Evolutionary conservation across 2,797 vertebrate genomes (phyloP), one percentile per base, ranked within the genome.

Genomic region (Champsocephalus gunnari): DNA sequence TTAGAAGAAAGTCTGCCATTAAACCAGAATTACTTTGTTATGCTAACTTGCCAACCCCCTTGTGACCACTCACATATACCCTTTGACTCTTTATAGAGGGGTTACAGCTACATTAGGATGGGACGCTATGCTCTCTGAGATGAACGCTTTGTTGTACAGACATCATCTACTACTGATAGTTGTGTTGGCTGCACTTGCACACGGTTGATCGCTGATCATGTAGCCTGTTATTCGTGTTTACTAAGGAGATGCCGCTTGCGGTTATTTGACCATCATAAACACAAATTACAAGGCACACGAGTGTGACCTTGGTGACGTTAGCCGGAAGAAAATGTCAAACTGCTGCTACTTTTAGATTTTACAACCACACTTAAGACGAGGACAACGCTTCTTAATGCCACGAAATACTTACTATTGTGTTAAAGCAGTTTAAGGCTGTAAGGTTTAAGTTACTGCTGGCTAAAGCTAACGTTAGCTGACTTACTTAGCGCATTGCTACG

Each of bases 251-350:
- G 48, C 14, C 64, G 12, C 5, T 5, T 28, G 9, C 0, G 0
- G 11, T 16, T 13, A 7, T 19, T 9, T 14, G 1, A 38, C 5
- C 12, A 24, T 6, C 3, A 61, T 10, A 9, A 45, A 12, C 2
- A 41, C 4, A 0, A 10, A 38, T n/a, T 41, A 3, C 14, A 7
- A 50, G 11, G n/a, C 3, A 21, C 41, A 12, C 2, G 0, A 71
- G 19, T 9, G 62, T 87, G 88, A 83, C 86, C 86, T 89, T 84
- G 77, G 67, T 32, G 45, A n/a, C 0, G 28, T 63, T 1, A 28
- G 41, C 47, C 4, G 13, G 13, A 48, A 3, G 3, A 7, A 9
- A 24, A 16, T 21, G 8, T 49, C 5, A 13, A 12, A 32, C 3
- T 13, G 43, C n/a, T 14, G 1, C 9, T 1, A 3, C 1, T 10